These are phyloP conservation scores for Ascidia mentula DNA, from an alignment of 23 tunicate genomes.

Conservation along the genomic window DNA sequence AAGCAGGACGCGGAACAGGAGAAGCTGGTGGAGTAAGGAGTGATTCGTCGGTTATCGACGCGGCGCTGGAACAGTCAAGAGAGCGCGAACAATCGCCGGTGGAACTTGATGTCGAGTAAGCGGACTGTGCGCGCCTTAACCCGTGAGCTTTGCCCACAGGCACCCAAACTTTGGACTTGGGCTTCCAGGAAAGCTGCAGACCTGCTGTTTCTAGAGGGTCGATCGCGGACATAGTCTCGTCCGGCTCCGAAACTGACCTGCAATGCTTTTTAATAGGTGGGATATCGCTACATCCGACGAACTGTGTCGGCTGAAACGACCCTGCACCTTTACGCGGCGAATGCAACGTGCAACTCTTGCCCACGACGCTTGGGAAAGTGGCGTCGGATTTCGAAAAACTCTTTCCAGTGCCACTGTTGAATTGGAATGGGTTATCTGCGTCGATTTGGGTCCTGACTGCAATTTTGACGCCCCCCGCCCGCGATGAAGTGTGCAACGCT, in stretches of 20 bases:
- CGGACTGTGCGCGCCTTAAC: constrained; percentile 23
- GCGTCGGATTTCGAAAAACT: constrained; percentile 21
- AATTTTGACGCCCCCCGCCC: not conserved
- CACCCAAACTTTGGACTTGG: constrained; percentile 51
- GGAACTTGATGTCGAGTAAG: constrained; percentile 11
- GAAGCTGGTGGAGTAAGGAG: constrained; percentile 66
- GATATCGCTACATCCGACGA: constrained; percentile 12
- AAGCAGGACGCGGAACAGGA: constrained; percentile 77
- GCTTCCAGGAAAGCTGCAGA: not conserved
- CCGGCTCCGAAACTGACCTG: constrained; percentile 73
- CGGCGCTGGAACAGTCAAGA: constrained; percentile 37
- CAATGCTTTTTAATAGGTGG: constrained; percentile 71
- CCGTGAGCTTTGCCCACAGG: constrained; percentile 30
- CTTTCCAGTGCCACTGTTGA: not conserved
- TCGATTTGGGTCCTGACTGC: not conserved
- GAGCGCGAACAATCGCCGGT: constrained; percentile 42
- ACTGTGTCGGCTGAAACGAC: not conserved
- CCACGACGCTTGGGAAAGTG: constrained; percentile 45
- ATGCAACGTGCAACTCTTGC: constrained; percentile 54
- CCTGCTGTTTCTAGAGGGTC: not conserved
- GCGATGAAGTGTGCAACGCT: not conserved
- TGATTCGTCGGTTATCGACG: constrained; percentile 13
- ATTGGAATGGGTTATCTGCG: not conserved
- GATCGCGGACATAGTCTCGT: constrained; percentile 11
- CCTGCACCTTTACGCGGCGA: constrained; percentile 26